Conservation (phyloP, 2,113 vertebrate genomes). For the Clinocottus analis region DNA sequence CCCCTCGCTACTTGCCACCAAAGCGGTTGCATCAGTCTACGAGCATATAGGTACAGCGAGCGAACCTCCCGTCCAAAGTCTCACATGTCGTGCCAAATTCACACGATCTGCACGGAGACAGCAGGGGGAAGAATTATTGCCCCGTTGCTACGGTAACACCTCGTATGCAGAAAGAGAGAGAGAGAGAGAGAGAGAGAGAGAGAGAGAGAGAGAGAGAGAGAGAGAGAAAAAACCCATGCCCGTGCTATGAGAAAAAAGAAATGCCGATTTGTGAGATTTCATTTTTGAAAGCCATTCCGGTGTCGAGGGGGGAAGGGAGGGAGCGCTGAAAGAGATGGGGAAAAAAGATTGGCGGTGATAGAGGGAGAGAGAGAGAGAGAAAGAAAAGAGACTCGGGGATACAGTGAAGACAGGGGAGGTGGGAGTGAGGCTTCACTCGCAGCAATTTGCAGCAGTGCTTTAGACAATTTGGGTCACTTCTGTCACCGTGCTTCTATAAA, state of each 20-base stretch:
- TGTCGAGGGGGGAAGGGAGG: slow-evolving; percentile 9
- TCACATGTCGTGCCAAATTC: slow-evolving; percentile 69
- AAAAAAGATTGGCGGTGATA: slow-evolving; percentile 34
- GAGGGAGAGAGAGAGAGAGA: background rate
- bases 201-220: slow-evolving; percentile 31
- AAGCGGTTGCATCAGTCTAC: slow-evolving; percentile 18
- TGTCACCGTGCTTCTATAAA: slow-evolving; percentile 65
- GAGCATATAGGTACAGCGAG: slow-evolving; percentile 31
- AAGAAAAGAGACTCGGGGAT: slow-evolving; percentile 33
- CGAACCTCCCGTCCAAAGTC: slow-evolving; percentile 37
- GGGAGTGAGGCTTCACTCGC: slow-evolving; percentile 39
- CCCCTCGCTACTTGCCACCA: too few relatives aligned
- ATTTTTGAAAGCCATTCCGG: slow-evolving; percentile 61
- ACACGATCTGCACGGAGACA: slow-evolving; percentile 64
- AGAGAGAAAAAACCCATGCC: slow-evolving; percentile 65
- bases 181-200: too few relatives aligned
- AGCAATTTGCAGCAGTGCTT: slow-evolving; percentile 62
- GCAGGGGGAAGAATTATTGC: slow-evolving; percentile 69
- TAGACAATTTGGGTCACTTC: slow-evolving; percentile 75
- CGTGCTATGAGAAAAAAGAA: slow-evolving; percentile 50
- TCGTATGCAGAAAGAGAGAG: slow-evolving; percentile 43
- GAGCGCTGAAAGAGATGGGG: background rate
- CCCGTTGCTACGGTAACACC: slow-evolving; percentile 79
- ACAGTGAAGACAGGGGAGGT: background rate
- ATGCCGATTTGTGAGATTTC: slow-evolving; percentile 71